These are phyloP conservation scores for Brachionus paranguensis DNA, from an alignment of 1,140 invertebrate genomes.

Conservation along the genomic window DNA sequence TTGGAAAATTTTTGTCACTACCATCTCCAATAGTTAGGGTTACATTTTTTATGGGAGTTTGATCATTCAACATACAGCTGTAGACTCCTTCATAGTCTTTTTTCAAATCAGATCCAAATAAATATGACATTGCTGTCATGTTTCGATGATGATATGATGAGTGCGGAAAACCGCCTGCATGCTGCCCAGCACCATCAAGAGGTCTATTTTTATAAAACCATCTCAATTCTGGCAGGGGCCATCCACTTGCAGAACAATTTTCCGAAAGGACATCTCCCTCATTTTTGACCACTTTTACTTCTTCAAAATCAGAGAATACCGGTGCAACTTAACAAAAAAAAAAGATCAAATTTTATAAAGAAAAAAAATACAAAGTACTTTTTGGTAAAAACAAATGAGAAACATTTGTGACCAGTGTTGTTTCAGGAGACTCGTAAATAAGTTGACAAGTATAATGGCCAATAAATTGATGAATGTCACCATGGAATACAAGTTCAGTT, in stretches of 20 bases:
- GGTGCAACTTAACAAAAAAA: not conserved
- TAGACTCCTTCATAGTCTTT: not conserved
- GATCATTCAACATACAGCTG: not conserved
- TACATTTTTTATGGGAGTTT: not conserved
- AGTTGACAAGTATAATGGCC: constrained; percentile 1
- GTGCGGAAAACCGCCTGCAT: not conserved
- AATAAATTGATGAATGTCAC: not conserved
- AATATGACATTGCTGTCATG: not conserved
- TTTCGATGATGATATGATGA: not conserved
- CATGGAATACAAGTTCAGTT: not conserved
- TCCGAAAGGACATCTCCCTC: not conserved
- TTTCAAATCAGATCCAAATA: not conserved
- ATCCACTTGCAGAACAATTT: not conserved
- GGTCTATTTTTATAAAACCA: not conserved
- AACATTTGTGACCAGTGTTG: not conserved
- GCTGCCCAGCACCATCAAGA: not conserved
- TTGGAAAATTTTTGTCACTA: not conserved
- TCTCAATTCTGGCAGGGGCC: not conserved
- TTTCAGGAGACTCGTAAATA: not conserved
- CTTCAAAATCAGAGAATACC: not conserved
- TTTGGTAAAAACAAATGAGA: not conserved
- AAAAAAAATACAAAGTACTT: not conserved
- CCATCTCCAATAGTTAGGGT: not conserved
- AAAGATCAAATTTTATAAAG: not conserved
- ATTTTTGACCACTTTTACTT: not conserved